These are phyloP conservation scores for Solenopsis fugax DNA, from an alignment of 1,140 invertebrate species.

Conservation along the genomic window DNA sequence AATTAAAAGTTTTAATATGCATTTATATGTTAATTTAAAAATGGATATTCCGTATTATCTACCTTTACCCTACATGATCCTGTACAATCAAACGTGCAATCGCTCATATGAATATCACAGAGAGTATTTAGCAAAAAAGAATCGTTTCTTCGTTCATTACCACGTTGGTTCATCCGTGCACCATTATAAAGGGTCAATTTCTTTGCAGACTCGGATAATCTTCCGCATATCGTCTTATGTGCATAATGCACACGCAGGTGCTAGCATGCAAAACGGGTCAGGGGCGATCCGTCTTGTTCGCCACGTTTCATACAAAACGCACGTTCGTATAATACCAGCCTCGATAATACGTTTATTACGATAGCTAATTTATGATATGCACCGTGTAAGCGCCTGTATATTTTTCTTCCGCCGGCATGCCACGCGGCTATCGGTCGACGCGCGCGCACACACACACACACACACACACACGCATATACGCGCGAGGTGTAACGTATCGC, in stretches of 20 bases:
- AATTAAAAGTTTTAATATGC: too few relatives aligned
- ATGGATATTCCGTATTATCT: too few relatives aligned
- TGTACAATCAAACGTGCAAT: not conserved
- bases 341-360: constrained; percentile 82
- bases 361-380: constrained; percentile 78
- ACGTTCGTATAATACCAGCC: constrained; percentile 55
- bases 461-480: not conserved
- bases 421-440: not conserved
- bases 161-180: constrained; percentile 9
- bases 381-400: not conserved
- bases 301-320: constrained; percentile 65
- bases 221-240: constrained; percentile 58
- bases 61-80: too few relatives aligned
- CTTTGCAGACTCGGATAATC: constrained; percentile 58
- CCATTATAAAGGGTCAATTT: constrained; percentile 28
- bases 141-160: not conserved
- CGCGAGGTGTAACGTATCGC: constrained; percentile 32
- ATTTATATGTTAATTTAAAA: too few relatives aligned
- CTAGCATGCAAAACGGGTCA: constrained; percentile 74
- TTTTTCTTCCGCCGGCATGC: constrained; percentile 5
- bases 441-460: not conserved
- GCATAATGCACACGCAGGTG: constrained; percentile 72
- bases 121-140: not conserved
- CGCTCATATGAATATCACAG: not conserved
- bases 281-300: constrained; percentile 70